Evolutionary conservation across 2,888 invertebrate genomes (phyloP).

Genomic region (Calephelis perditalis): DNA sequence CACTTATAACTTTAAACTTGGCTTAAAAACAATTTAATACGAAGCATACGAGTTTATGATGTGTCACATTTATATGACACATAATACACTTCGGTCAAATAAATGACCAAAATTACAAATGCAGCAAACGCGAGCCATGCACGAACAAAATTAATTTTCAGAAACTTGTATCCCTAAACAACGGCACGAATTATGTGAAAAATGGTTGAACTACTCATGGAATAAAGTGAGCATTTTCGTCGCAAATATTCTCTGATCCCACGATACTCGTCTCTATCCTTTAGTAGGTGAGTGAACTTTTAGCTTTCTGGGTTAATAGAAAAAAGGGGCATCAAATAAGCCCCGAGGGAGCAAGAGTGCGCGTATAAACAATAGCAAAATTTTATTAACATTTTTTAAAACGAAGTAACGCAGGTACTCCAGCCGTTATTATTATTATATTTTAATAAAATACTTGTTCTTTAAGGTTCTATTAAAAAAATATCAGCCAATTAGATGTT

Average conservation of each 20-base stretch:
- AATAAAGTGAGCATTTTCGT: constrained; percentile 14
- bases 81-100: background rate
- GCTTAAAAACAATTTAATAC: too few relatives aligned
- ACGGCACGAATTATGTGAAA: background rate
- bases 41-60: too few relatives aligned
- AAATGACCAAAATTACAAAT: background rate
- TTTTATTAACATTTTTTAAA: constrained; percentile 16
- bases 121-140: background rate
- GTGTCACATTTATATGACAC: too few relatives aligned
- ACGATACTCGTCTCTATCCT: constrained; percentile 27
- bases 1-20: too few relatives aligned
- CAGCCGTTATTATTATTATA: too few relatives aligned
- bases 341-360: constrained; percentile 32
- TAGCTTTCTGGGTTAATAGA: constrained; percentile 36
- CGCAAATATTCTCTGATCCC: constrained; percentile 18
- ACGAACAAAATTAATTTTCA: background rate
- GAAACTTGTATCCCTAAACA: background rate
- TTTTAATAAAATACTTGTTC: too few relatives aligned
- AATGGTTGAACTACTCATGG: constrained; percentile 5
- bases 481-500: too few relatives aligned
- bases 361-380: constrained; percentile 34
- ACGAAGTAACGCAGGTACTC: too few relatives aligned
- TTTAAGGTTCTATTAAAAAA: too few relatives aligned
- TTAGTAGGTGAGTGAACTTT: constrained; percentile 34
- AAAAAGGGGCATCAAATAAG: constrained; percentile 33